Evolutionary conservation across 2,113 vertebrate species (phyloP).

Genomic region (Prunella fulvescens): DNA sequence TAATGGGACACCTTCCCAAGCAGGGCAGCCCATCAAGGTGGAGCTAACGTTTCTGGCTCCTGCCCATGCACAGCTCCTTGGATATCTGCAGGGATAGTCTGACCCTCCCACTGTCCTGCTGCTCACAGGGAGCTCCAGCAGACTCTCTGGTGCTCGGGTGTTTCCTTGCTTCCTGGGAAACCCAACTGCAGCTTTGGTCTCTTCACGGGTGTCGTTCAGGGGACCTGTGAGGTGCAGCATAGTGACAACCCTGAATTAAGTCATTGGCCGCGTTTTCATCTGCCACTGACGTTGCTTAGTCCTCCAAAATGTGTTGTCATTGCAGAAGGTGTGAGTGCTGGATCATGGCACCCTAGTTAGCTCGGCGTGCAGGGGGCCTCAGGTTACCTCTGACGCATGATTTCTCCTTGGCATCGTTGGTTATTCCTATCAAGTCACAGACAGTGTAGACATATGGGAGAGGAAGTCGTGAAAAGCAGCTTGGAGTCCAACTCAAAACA

Average conservation of each 20-base stretch:
- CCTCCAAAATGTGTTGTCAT: background rate
- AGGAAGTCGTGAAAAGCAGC: slow-evolving; percentile 31
- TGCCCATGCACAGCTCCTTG: background rate
- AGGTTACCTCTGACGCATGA: slow-evolving; percentile 35
- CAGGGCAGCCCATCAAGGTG: background rate
- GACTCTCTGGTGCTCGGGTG: accelerated
- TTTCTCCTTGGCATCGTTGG: background rate
- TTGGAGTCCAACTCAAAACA: slow-evolving; percentile 27
- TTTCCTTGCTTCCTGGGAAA: background rate
- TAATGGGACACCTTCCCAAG: background rate
- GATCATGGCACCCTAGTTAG: slow-evolving; percentile 48
- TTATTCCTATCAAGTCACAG: slow-evolving; percentile 30
- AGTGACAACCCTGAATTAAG: background rate
- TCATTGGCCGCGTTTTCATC: background rate
- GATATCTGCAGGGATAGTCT: background rate
- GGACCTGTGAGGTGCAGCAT: background rate
- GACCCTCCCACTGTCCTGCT: background rate
- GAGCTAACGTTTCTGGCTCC: background rate
- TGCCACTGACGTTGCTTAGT: background rate
- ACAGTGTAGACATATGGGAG: slow-evolving; percentile 38
- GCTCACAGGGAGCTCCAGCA: background rate
- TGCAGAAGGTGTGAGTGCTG: background rate
- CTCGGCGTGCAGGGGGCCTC: background rate
- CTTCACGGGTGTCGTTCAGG: background rate
- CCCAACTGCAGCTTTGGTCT: accelerated